phyloP scores from a whole-genome alignment of 92 coral and sea anemone genomes.

The Blastomussa wellsi region DNA sequence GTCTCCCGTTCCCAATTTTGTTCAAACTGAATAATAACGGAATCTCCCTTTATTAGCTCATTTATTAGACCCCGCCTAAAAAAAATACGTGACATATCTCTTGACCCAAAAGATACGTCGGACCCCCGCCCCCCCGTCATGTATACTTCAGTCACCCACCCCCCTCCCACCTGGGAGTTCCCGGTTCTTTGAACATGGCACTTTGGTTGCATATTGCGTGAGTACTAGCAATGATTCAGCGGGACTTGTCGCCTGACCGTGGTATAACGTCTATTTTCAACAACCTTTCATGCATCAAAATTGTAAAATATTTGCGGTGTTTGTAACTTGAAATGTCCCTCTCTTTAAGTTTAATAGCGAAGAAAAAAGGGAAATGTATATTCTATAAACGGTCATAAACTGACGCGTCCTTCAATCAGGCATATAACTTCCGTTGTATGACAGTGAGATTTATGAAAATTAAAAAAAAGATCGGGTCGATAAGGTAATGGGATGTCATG shows the following conservation, averaged over 20 bases:
- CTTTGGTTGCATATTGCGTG: too few relatives aligned
- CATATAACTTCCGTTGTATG: background rate
- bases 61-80: too few relatives aligned
- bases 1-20: too few relatives aligned
- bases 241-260: background rate
- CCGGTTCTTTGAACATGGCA: too few relatives aligned
- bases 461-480: background rate
- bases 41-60: too few relatives aligned
- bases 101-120: too few relatives aligned
- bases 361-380: background rate
- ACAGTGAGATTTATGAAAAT: background rate
- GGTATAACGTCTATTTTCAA: background rate
- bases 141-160: too few relatives aligned
- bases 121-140: too few relatives aligned
- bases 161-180: too few relatives aligned
- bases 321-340: background rate
- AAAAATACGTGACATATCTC: too few relatives aligned
- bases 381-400: background rate
- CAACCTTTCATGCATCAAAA: background rate
- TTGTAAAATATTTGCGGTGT: background rate
- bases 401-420: background rate
- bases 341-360: background rate
- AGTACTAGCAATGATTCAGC: background rate
- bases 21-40: too few relatives aligned
- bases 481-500: too few relatives aligned